Base-by-base conservation (phyloP, 1,140 invertebrate species). In the Andrena cerasifolii region DNA sequence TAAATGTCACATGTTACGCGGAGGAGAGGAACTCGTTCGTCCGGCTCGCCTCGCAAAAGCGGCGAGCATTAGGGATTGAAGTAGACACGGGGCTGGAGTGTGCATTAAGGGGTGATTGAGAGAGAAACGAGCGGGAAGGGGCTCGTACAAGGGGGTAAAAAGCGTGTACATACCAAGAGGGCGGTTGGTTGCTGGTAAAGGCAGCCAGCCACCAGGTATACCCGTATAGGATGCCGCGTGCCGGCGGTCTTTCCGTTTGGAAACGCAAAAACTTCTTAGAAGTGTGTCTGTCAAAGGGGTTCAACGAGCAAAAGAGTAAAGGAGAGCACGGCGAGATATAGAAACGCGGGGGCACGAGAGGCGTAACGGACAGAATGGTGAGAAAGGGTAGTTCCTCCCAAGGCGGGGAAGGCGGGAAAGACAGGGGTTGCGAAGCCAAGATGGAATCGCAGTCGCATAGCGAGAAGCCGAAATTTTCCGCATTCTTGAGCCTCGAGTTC, bases 401-500 rank as follows among this genome's bases (percentile, higher is more conserved):
- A n/a, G n/a, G n/a, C n/a, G n/a, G n/a, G n/a, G n/a, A n/a, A n/a
- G n/a, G n/a, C n/a, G n/a, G n/a, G n/a, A n/a, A n/a, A n/a, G n/a
- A n/a, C 62, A 61, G 51, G 74, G 72, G 73, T 73, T 71, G 65
- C 24, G 36, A 79, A 83, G 76, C 73, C 67, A 71, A 79, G 54
- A 74, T 80, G 82, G 73, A 86, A 83, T 72, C 68, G 76, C 49
- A 68, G 59, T 47, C 40, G 68, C 33, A 10, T 51, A 68, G 53
- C 62, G 70, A 76, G 65, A 79, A 71, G 75, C 70, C 70, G n/a
- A 78, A 89, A 89, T 88, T 87, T 88, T 87, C 84, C 84, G 79
- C 78, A 68, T 88, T 87, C 85, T 89, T 88, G 82, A 89, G 53
- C 83, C 63, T 53, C 68, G 56, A 87, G 87, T 87, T 88, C 80